Base-by-base conservation (phyloP, 2,888 invertebrate species). In the Hedychridium roseum region DNA sequence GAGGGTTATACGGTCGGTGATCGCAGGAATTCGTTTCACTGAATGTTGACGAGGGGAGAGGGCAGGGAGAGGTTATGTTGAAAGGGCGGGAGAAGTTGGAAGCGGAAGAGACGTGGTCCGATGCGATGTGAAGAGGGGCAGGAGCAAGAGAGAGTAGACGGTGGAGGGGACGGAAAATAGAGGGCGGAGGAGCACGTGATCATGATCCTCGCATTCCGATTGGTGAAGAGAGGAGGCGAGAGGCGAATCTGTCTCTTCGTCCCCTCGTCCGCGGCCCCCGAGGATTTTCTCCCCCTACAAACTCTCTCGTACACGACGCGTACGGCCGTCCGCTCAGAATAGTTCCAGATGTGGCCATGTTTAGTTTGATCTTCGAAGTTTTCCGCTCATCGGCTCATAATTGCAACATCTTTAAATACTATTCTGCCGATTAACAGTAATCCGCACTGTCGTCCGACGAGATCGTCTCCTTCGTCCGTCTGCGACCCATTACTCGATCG, bases 301-400 rank as follows among this genome's bases (percentile, higher is more conserved):
- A 54, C 50, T 47, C 49, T 50, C 39, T 37, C 50, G 57, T 44
- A 40, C 44, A 55, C 48, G 44, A 11, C 46, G 55, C 60, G 60
- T 53, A 60, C 63, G 55, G 42, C 50, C 54, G 60, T 59, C 68
- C 60, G 66, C 67, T 76, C 78, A 78, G 77, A 78, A 77, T 69
- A 78, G 78, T 78, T 77, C 75, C 77, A 78, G 78, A 75, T 78
- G 78, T 78, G 78, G 76, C 76, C 74, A 78, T 78, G 77, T 78
- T 76, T 74, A 78, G 76, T 78, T 76, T 73, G 70, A 75, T 72
- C 70, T 74, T 71, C 74, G 70, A 78, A 76, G 74, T 76, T 76
- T 64, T 71, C 69, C n/a, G 70, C 71, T 73, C 65, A 63, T 54
- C 60, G 64, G 58, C 64, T 58, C 52, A 60, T 56, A 56, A 63